Evolutionary conservation across 2,797 vertebrate genomes (phyloP).

Genomic region (Leptatherina wallacei): DNA sequence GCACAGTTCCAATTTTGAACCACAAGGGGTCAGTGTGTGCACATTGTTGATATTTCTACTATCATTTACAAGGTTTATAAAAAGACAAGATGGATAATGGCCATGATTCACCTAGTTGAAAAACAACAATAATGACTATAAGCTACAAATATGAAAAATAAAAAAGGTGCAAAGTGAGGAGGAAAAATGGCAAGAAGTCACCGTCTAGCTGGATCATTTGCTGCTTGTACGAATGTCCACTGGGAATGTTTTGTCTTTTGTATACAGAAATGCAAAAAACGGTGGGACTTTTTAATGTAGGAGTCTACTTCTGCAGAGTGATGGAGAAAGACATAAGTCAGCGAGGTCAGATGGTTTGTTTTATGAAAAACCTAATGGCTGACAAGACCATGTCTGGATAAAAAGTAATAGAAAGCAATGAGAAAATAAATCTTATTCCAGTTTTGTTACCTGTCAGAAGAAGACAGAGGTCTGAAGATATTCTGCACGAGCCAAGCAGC

Average conservation of each 20-base stretch:
- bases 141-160: conserved; percentile 9
- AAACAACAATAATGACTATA: conserved; percentile 47
- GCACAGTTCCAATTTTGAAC: conserved; percentile 32
- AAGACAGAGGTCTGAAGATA: not conserved
- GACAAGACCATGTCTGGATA: conserved; percentile 8
- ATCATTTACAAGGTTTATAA: conserved; percentile 48
- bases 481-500: conserved; percentile 7
- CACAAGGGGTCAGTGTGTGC: conserved; percentile 63
- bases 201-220: conserved; percentile 8
- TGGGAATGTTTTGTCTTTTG: conserved; percentile 13
- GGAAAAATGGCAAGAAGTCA: conserved; percentile 20
- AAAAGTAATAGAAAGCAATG: not conserved
- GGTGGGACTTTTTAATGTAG: not conserved
- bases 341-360: conserved; percentile 7
- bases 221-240: conserved; percentile 9
- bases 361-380: conserved; percentile 23
- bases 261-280: conserved; percentile 4
- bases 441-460: conserved; percentile 14
- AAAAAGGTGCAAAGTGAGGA: conserved; percentile 34
- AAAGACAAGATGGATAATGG: conserved; percentile 52
- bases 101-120: conserved; percentile 41
- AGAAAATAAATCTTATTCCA: conserved; percentile 9
- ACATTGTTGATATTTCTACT: conserved; percentile 14
- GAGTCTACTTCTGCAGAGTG: not conserved
- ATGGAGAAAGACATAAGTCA: conserved; percentile 4